These are phyloP conservation scores for Lepilemur ruficaudatus DNA, from an alignment of 2,797 vertebrate genomes.

Conservation along the genomic window DNA sequence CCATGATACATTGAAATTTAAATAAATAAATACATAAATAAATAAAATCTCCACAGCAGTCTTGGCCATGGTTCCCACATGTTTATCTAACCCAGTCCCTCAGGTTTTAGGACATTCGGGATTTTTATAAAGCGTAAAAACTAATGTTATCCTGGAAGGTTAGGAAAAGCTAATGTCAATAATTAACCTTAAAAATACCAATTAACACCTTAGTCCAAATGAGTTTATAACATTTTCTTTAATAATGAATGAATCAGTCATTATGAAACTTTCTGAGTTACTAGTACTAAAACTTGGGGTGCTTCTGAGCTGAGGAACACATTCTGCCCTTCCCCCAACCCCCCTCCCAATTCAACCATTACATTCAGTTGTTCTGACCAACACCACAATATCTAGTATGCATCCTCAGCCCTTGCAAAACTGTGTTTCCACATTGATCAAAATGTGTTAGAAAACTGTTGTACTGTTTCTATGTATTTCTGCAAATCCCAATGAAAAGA, in stretches of 20 bases:
- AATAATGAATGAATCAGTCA: neutral
- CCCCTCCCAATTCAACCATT: neutral
- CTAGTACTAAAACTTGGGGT: neutral
- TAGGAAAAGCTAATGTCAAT: conserved; percentile 5
- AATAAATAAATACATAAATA: no score
- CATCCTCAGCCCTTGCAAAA: neutral
- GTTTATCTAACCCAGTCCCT: conserved; percentile 26
- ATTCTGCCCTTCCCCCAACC: neutral
- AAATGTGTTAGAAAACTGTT: neutral
- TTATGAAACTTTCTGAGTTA: conserved; percentile 10
- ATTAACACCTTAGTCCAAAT: neutral
- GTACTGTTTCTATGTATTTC: neutral
- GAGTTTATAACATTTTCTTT: conserved; percentile 35
- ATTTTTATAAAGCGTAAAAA: neutral
- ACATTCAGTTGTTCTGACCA: neutral
- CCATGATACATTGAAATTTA: no score
- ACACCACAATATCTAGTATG: neutral
- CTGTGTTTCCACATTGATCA: neutral
- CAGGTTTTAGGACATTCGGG: neutral
- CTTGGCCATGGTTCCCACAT: neutral
- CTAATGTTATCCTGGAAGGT: neutral
- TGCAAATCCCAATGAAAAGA: neutral
- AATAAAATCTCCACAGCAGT: neutral
- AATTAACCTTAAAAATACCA: conserved; percentile 52
- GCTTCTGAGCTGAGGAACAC: neutral